A percentile compares a stretch with the other conserved stretches of the same genome.
Evolutionary conservation across 1,140 invertebrate species (phyloP).

Genomic region (Pentalonia nigronervosa): DNA sequence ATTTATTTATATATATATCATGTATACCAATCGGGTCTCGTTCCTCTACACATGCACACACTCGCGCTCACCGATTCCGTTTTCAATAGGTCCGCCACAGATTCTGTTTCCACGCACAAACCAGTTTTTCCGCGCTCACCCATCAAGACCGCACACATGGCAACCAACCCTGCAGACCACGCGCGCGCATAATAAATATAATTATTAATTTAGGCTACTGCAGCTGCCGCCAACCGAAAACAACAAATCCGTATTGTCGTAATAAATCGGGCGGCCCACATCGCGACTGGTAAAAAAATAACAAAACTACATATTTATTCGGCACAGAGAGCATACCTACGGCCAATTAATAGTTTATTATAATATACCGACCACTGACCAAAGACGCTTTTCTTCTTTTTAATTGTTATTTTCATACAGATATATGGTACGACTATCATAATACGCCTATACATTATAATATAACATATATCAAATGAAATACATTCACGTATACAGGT

Average conservation of each 20-base stretch:
- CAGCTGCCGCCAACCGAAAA: not conserved
- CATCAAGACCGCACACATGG: slow-evolving; percentile 29
- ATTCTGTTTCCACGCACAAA: not conserved
- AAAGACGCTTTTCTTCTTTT: not conserved
- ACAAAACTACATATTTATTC: not conserved
- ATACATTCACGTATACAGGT: not conserved
- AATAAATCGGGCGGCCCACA: slow-evolving; percentile 18
- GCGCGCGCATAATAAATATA: not conserved
- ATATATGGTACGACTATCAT: not conserved
- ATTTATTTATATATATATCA: not conserved
- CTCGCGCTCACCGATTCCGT: not conserved
- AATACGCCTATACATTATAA: not conserved
- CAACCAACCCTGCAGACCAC: slow-evolving; percentile 35
- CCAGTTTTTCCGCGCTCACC: slow-evolving; percentile 33
- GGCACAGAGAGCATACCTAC: not conserved
- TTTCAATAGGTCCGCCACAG: not conserved
- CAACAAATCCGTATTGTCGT: not conserved
- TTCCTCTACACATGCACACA: not conserved
- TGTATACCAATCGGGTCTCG: not conserved
- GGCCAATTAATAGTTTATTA: not conserved
- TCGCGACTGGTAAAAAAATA: not conserved
- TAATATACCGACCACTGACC: not conserved
- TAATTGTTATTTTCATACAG: not conserved
- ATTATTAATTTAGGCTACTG: not conserved
- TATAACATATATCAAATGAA: not conserved